Base-by-base conservation (phyloP, 2,888 invertebrate species). In the Caenorhabditis plicata region DNA sequence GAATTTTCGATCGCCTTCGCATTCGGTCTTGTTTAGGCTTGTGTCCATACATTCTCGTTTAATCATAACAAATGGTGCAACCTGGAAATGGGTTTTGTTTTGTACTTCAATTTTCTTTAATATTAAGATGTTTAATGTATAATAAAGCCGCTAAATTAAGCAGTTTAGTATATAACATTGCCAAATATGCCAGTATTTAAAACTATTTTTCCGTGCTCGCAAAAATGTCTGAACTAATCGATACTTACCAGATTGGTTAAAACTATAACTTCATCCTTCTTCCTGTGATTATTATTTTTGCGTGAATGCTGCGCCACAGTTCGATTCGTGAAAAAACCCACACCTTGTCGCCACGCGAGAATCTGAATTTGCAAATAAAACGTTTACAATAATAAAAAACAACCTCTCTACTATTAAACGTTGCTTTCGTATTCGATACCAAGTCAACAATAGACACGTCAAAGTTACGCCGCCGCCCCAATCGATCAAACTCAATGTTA, bases 1-100 rank as follows among this genome's bases (percentile, higher is more conserved):
- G 78, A 87, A 91, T 26, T 88, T 31, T 62, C 89, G 89, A 76
- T 92, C 92, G 1, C 91, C 92, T 42, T 51, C 44, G 35, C 73
- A 71, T 36, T 78, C 79, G 0, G 73, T 74, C 31, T 63, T 39
- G 48, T 78, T 77, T n/a, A n/a, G n/a, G 11, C 60, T 49, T 26
- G 57, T 52, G 26, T 58, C 60, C 19, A 60, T 47, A 45, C 76
- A 77, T 31, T 69, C 75, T 75, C 89, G 87, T 80, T 88, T 91
- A 15, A 88, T 81, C 90, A 92, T 91, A 11, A 90, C 89, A 75
- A 93, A 94, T 0, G 94, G 94, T 35, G 87, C 86, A 76, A 88
- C 90, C 91, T 95, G 83, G 26, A 60, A 33, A 27, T 26, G 17
- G 19, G n/a, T n/a, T n/a, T 8, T 7, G 27, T 27, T 26, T 26